Conservation (phyloP, 1,140 invertebrate genomes). For the Aphaenogaster floridana region DNA sequence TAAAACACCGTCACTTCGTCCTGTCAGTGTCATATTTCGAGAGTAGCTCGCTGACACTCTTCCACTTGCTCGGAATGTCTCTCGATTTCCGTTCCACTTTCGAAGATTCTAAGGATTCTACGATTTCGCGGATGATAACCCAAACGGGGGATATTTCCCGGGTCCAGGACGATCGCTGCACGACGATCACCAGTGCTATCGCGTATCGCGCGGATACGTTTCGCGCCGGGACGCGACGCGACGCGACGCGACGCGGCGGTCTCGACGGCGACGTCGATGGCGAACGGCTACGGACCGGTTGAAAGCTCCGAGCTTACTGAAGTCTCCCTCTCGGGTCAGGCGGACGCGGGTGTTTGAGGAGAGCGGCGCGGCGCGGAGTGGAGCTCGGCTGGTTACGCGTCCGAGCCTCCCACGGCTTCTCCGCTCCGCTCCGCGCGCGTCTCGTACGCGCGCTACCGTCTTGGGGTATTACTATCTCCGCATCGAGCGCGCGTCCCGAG, state of each 20-base stretch:
- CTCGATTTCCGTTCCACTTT: neutral
- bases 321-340: conserved; percentile 61
- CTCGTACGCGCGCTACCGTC: conserved; percentile 35
- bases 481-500: neutral
- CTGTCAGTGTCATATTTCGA: conserved; percentile 1
- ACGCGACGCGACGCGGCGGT: neutral
- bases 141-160: neutral
- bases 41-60: neutral
- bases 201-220: conserved; percentile 44
- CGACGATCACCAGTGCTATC: neutral
- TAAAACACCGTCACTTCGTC: neutral
- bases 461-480: conserved; percentile 43
- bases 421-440: conserved; percentile 16
- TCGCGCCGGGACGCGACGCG: conserved; percentile 46
- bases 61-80: neutral
- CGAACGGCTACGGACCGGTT: conserved; percentile 60
- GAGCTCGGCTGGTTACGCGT: conserved; percentile 61
- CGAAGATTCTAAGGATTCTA: neutral
- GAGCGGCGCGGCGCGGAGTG: neutral
- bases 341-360: conserved; percentile 30
- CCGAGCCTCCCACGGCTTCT: conserved; percentile 56
- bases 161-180: neutral
- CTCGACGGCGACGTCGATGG: neutral
- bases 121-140: no score
- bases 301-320: conserved; percentile 82